A percentile compares a stretch with the other conserved stretches of the same genome.
These are phyloP conservation scores for Chrysina gloriosa DNA, from an alignment of 2,888 invertebrate species.

Conservation along the genomic window DNA sequence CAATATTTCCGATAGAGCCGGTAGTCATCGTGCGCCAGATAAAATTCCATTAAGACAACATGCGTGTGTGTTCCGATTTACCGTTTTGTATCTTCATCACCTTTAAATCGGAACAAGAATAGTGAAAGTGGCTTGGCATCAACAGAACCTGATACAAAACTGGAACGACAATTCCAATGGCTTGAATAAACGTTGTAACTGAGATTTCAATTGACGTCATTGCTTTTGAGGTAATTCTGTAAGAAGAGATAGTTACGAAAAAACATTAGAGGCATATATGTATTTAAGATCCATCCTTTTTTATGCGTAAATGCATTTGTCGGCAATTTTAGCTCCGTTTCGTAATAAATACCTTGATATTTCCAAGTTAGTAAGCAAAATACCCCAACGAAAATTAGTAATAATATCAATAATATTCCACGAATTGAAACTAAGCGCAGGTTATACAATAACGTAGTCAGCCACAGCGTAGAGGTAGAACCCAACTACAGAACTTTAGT, in stretches of 20 bases:
- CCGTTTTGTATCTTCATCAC: slow-evolving; percentile 6
- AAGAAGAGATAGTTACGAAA: not conserved
- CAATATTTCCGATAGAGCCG: slow-evolving; percentile 6
- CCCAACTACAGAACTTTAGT: too few species aligned
- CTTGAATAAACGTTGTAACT: slow-evolving; percentile 39
- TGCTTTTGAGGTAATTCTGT: slow-evolving; percentile 20
- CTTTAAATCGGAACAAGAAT: slow-evolving; percentile 20
- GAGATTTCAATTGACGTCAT: slow-evolving; percentile 33
- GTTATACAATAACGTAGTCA: too few species aligned
- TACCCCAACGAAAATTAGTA: too few species aligned
- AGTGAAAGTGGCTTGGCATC: slow-evolving; percentile 34
- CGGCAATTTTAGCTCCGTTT: too few species aligned
- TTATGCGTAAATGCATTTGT: not conserved
- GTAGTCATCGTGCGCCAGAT: not conserved
- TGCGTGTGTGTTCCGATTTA: slow-evolving; percentile 20
- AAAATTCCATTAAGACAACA: slow-evolving; percentile 24
- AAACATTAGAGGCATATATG: not conserved
- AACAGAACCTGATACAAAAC: slow-evolving; percentile 36
- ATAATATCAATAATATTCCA: too few species aligned
- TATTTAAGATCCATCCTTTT: not conserved
- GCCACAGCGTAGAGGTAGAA: too few species aligned
- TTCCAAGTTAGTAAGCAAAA: too few species aligned
- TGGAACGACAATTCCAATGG: slow-evolving; percentile 47
- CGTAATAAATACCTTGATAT: too few species aligned
- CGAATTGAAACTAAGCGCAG: too few species aligned